Evolutionary conservation across 1,140 invertebrate species (phyloP).

Genomic region (Carposina sasakii): DNA sequence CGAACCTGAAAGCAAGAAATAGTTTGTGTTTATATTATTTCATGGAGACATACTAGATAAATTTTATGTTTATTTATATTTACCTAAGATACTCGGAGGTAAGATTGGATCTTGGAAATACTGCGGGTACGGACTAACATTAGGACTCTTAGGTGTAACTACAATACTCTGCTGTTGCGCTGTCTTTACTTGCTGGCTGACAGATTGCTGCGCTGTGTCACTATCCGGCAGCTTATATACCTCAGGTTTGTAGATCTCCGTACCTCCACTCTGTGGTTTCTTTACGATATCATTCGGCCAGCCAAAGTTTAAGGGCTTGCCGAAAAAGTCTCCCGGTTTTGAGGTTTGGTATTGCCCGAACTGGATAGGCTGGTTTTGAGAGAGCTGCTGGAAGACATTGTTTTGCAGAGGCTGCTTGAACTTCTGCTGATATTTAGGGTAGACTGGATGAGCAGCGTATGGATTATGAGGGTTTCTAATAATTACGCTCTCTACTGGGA

Average conservation of each 20-base stretch:
- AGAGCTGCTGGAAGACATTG: constrained; percentile 47
- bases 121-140: constrained; percentile 42
- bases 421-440: constrained; percentile 44
- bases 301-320: constrained; percentile 48
- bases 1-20: constrained; percentile 50
- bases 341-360: constrained; percentile 52
- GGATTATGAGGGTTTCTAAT: constrained; percentile 52
- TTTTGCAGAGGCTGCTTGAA: constrained; percentile 43
- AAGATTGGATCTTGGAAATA: constrained; percentile 54
- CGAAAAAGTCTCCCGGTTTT: constrained; percentile 52
- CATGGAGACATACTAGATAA: background rate
- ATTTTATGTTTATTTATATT: background rate
- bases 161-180: constrained; percentile 50
- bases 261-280: constrained; percentile 33
- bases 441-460: constrained; percentile 43
- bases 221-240: constrained; percentile 53
- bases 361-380: constrained; percentile 53
- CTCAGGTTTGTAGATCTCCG: constrained; percentile 58
- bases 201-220: constrained; percentile 38
- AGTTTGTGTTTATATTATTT: background rate
- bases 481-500: constrained; percentile 42
- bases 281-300: constrained; percentile 40
- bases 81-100: constrained; percentile 65
- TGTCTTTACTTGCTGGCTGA: constrained; percentile 45
- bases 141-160: constrained; percentile 19